Evolutionary conservation across 1,140 invertebrate genomes (phyloP), one percentile per base, ranked within the genome.

Genomic region (Sogatella furcifera): DNA sequence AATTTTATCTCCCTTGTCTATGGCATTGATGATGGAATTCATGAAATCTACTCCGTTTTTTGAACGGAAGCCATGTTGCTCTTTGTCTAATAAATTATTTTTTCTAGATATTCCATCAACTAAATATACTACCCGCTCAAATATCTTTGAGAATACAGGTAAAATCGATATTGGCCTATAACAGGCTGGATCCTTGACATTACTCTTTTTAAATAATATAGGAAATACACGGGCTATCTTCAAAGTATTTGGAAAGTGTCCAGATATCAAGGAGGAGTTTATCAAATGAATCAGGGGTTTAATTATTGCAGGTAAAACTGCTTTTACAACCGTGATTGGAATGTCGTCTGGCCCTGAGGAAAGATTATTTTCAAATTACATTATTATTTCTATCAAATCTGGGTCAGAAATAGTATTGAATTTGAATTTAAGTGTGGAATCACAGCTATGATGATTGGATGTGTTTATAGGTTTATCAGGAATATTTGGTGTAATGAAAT

Each of bases 391-490:
- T 21, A 44, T 28, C 1, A 31, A 31, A 4, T 31, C 31, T 5
- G 31, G 31, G 5, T 31, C 31, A 31, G 31, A 31, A 31, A 31
- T 31, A 31, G 31, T 5, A 0, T 44, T 60, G 14, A 41, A 17
- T 34, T 34, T 61, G 52, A 61, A 61, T n/a, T 11, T 9, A 5
- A 62, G 17, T 60, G 31, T 31, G 31, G 31, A 31, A 10, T 31
- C 10, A 31, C 5, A 31, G 10, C 10, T 31, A 4, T 31, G 31
- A 31, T 31, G 10, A 31, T 4, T 31, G 10, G 31, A n/a, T n/a
- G n/a, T n/a, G 31, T 10, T 31, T 4, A 31, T 10, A 31, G 10
- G 31, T 31, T 10, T 31, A 10, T 31, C 31, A 31, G 31, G 31
- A 31, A 31, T 31, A 31, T 31, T 31, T 31, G 31, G 5, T 31